A percentile compares a stretch with the other conserved stretches of the same genome.
Evolutionary conservation across 2,888 invertebrate genomes (phyloP).

Genomic region (Drosophila atripex): DNA sequence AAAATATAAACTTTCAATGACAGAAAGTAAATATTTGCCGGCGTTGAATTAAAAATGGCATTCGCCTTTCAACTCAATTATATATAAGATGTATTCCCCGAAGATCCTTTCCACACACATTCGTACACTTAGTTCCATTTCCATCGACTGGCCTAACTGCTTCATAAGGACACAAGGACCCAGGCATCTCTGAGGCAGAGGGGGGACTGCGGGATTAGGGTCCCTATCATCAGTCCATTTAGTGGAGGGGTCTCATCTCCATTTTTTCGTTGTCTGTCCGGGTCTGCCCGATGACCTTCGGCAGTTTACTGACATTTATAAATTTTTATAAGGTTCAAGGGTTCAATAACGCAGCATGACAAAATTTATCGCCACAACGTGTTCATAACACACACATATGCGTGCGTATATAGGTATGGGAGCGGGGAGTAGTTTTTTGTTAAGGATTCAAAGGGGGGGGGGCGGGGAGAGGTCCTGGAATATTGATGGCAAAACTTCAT

Average conservation of each 20-base stretch:
- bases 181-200: too few species aligned
- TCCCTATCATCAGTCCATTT: slow-evolving; percentile 15
- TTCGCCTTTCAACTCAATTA: neutral
- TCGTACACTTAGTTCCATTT: slow-evolving; percentile 2
- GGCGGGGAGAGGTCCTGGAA: slow-evolving; percentile 24
- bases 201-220: neutral
- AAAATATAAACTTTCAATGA: neutral
- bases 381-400: slow-evolving; percentile 54
- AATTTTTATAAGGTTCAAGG: slow-evolving; percentile 62
- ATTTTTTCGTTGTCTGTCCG: slow-evolving; percentile 4
- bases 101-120: neutral
- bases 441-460: slow-evolving; percentile 1
- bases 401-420: neutral
- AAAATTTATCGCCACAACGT: slow-evolving; percentile 66
- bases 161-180: slow-evolving; percentile 1
- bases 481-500: slow-evolving; percentile 72
- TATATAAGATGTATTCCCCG: slow-evolving; percentile 12
- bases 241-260: slow-evolving; percentile 5
- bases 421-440: slow-evolving; percentile 6
- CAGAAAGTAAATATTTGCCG: neutral
- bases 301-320: slow-evolving; percentile 59
- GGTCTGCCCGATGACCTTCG: slow-evolving; percentile 54
- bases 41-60: neutral
- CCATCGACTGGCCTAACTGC: slow-evolving; percentile 4
- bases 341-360: slow-evolving; percentile 64